Percentiles rank a stretch among this genome's conserved stretches.
Evolutionary conservation across 2,888 invertebrate genomes (phyloP).

Genomic region (Incurvaria masculella): DNA sequence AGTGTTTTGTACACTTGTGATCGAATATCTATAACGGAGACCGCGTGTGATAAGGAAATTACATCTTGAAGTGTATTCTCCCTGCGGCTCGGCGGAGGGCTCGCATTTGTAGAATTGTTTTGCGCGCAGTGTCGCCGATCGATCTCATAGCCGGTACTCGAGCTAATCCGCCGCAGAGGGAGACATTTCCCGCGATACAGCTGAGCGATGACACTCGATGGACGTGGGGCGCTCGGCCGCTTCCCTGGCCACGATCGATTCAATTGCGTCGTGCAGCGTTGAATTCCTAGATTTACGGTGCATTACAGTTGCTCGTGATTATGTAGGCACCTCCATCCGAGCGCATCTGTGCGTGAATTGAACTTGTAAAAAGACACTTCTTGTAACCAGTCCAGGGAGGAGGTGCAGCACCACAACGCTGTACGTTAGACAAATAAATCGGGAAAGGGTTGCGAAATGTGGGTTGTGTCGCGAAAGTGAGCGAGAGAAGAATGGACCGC

Average conservation of each 20-base stretch:
- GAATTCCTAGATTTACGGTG: neutral
- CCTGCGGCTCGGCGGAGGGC: neutral
- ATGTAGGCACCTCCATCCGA: no score
- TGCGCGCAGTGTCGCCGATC: neutral
- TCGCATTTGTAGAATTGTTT: neutral
- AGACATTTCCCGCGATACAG: neutral
- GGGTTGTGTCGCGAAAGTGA: slow-evolving; percentile 26
- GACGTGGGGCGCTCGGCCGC: neutral
- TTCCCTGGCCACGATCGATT: neutral
- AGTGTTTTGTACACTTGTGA: slow-evolving; percentile 36
- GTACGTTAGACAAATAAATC: neutral
- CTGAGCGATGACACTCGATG: neutral
- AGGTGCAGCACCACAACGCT: no score
- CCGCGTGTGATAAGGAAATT: slow-evolving; percentile 28
- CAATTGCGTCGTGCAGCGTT: neutral
- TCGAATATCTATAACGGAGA: slow-evolving; percentile 34
- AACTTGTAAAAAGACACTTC: no score
- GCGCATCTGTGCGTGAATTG: no score
- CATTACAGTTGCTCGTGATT: no score
- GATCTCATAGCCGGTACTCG: neutral
- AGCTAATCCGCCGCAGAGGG: neutral
- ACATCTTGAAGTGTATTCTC: slow-evolving; percentile 16
- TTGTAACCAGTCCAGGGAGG: no score
- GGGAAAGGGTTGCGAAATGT: slow-evolving; percentile 17
- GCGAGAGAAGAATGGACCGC: slow-evolving; percentile 37